Evolutionary conservation across 1,140 invertebrate species (phyloP).

Genomic region (Euwallacea fornicatus): DNA sequence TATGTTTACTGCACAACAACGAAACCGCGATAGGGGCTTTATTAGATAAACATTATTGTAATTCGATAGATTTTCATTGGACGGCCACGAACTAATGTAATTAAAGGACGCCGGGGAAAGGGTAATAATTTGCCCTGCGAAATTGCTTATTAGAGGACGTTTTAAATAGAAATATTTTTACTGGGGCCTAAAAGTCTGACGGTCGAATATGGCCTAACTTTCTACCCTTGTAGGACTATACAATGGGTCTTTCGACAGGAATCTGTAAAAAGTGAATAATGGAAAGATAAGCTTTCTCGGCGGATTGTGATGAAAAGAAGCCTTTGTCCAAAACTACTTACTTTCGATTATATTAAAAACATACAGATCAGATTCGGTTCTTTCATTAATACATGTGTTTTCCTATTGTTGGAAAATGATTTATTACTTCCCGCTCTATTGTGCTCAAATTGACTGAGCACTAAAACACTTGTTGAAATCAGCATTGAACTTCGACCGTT

Average conservation of each 20-base stretch:
- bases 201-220: neutral
- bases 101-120: neutral
- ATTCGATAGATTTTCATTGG: conserved; percentile 3
- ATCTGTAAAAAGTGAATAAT: conserved; percentile 20
- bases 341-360: conserved; percentile 21
- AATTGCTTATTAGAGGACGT: neutral
- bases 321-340: conserved; percentile 9
- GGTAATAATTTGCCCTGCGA: neutral
- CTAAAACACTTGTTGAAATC: conserved; percentile 11
- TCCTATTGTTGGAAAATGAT: neutral
- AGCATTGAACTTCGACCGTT: conserved; percentile 9
- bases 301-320: conserved; percentile 3
- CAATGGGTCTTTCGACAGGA: conserved; percentile 6
- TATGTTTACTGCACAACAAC: neutral
- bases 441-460: neutral
- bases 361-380: neutral
- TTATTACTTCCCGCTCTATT: neutral
- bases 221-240: neutral
- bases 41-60: conserved; percentile 7
- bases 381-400: conserved; percentile 7
- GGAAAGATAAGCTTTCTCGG: conserved; percentile 17
- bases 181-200: neutral
- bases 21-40: neutral
- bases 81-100: neutral
- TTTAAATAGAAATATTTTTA: too few relatives aligned